A percentile compares a stretch with the other conserved stretches of the same genome.
Conservation (phyloP, 1,140 invertebrate genomes). For the Gryllus bimaculatus region DNA sequence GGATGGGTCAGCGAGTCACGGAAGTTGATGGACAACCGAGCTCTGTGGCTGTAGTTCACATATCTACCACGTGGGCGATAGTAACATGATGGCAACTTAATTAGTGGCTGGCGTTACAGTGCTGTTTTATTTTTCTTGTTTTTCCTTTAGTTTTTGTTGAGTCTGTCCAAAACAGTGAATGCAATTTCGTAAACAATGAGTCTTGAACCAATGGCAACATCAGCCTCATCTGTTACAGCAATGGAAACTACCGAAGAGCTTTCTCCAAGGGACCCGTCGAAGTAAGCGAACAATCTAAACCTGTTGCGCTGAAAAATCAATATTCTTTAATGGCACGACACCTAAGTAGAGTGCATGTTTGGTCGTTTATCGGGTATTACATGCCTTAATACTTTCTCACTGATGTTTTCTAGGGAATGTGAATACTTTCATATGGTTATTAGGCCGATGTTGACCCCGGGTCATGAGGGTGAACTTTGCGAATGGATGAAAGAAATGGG, state of each 20-base stretch:
- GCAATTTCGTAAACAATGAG: background rate
- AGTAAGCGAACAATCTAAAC: background rate
- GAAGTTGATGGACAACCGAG: background rate
- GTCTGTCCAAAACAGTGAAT: background rate
- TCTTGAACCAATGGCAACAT: background rate
- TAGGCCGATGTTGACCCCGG: constrained; percentile 37
- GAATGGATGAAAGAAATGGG: constrained; percentile 39
- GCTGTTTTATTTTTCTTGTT: background rate
- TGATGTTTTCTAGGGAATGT: constrained; percentile 25
- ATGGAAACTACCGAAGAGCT: background rate
- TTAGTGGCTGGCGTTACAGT: background rate
- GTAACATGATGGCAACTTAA: constrained; percentile 1
- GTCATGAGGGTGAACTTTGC: constrained; percentile 40
- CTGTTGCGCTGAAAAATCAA: background rate
- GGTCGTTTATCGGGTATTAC: background rate
- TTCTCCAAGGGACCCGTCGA: background rate
- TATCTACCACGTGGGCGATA: background rate
- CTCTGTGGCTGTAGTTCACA: background rate
- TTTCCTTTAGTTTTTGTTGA: background rate
- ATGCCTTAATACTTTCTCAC: background rate
- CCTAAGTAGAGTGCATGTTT: no score
- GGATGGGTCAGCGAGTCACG: background rate
- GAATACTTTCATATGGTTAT: constrained; percentile 38
- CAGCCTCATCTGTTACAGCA: background rate
- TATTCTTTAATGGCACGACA: background rate